phyloP scores from a whole-genome alignment of 1,140 invertebrate genomes.

The Amyelois transitella region DNA sequence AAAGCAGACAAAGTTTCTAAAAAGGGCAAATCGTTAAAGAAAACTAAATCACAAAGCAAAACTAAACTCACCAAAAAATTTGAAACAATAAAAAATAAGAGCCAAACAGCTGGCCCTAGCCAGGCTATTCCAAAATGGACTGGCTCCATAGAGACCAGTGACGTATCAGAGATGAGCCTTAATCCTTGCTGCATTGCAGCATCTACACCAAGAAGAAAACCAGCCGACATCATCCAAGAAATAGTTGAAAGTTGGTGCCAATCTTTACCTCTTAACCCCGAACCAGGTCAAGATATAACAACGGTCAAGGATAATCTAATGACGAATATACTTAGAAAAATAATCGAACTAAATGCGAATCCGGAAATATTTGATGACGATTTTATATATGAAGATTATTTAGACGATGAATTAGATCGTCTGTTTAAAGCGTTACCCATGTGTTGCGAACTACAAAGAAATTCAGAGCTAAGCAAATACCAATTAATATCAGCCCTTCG shows the following conservation, averaged over 20 bases:
- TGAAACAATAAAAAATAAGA: slow-evolving; percentile 13
- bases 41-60: slow-evolving; percentile 1
- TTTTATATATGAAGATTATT: slow-evolving; percentile 20
- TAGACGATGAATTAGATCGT: slow-evolving; percentile 34
- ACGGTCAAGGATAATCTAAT: slow-evolving; percentile 24
- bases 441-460: slow-evolving; percentile 16
- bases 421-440: slow-evolving; percentile 19
- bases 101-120: slow-evolving; percentile 21
- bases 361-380: slow-evolving; percentile 30
- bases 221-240: slow-evolving; percentile 28
- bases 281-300: slow-evolving; percentile 12
- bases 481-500: slow-evolving; percentile 23
- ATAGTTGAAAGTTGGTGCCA: slow-evolving; percentile 34
- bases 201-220: slow-evolving; percentile 13
- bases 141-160: background rate
- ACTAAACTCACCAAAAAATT: no score
- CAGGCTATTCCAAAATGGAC: background rate
- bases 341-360: slow-evolving; percentile 36
- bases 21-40: slow-evolving; percentile 2
- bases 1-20: slow-evolving; percentile 3
- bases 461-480: slow-evolving; percentile 20
- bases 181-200: background rate
- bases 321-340: slow-evolving; percentile 38
- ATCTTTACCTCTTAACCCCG: slow-evolving; percentile 19
- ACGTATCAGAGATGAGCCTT: background rate